Base-by-base conservation (phyloP, 2,888 invertebrate genomes). In the Mechanitis messenoides region DNA sequence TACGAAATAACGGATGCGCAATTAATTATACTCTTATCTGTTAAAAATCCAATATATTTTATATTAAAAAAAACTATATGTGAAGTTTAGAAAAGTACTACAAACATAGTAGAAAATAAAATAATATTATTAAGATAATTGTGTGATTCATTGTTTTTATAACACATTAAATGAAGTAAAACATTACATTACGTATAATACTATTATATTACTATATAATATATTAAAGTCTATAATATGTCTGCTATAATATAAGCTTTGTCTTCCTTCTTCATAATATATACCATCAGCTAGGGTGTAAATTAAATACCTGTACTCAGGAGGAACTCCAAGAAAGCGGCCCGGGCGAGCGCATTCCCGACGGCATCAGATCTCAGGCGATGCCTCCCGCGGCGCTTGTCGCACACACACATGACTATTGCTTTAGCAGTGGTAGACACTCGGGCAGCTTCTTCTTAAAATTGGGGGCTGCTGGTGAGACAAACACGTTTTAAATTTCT, bases 371-470 rank as follows among this genome's bases (percentile, higher is more conserved):
- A 33, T 68, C 74, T 33, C 66, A 73, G 1, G 64, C 65, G 11
- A 53, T 85, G n/a, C 85, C 87, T 0, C 73, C 91, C 1, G 88
- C 91, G 0, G 71, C 84, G 12, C 77, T 90, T 3, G 82, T 85
- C 54, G 84, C 90, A 9, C 69, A 91, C 54, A 86, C 83, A 45
- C 93, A 93, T 71, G 80, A 90, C 71, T 93, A 93, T 74, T 93
- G 93, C 76, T 93, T 94, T 78, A 92, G 91, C 70, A 91, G 91
- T 53, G 94, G 94, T 59, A 83, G 94, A 67, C 94, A 95, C 81
- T 93, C 93, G 28, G 94, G 93, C 42, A 94, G 94, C 72, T 93
- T 95, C 77, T 95, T 93, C 77, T 87, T 95, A 31, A 95, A 94
- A 87, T 80, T 94, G 70, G 94, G 94, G 58, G 94, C 94, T 60